Conservation (phyloP, 2,888 invertebrate species). For the Stratiomys singularior region DNA sequence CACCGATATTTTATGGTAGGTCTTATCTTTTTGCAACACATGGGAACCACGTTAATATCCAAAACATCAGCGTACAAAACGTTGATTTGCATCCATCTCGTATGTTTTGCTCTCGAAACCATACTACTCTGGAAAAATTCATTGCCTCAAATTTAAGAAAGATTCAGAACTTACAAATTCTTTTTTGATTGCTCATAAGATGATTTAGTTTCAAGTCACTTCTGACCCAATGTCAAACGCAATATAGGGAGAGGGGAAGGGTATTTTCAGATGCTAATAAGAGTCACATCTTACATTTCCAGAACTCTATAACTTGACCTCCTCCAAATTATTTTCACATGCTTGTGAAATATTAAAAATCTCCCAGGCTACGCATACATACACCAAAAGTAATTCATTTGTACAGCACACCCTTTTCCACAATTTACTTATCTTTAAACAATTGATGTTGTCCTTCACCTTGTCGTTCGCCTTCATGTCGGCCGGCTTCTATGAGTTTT, state of each 20-base stretch:
- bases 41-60: slow-evolving; percentile 40
- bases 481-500: slow-evolving; percentile 14
- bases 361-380: not conserved
- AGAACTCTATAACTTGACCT: too few relatives aligned
- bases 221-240: too few relatives aligned
- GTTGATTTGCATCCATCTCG: too few relatives aligned
- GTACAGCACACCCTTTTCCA: not conserved
- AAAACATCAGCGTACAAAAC: not conserved
- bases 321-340: too few relatives aligned
- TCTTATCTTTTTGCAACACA: slow-evolving; percentile 26
- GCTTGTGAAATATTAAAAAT: too few relatives aligned
- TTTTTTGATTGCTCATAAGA: not conserved
- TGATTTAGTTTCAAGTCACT: not conserved
- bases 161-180: too few relatives aligned
- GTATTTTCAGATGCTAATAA: too few relatives aligned
- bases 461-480: not conserved
- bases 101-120: too few relatives aligned
- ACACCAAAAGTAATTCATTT: slow-evolving; percentile 15
- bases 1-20: not conserved
- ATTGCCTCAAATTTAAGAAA: too few relatives aligned
- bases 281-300: too few relatives aligned
- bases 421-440: slow-evolving; percentile 24
- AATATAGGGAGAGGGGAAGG: too few relatives aligned
- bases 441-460: slow-evolving; percentile 33
- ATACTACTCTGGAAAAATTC: too few relatives aligned